These are phyloP conservation scores for Antechinus stuartii DNA, from an alignment of 2,113 vertebrate species.

Conservation along the genomic window DNA sequence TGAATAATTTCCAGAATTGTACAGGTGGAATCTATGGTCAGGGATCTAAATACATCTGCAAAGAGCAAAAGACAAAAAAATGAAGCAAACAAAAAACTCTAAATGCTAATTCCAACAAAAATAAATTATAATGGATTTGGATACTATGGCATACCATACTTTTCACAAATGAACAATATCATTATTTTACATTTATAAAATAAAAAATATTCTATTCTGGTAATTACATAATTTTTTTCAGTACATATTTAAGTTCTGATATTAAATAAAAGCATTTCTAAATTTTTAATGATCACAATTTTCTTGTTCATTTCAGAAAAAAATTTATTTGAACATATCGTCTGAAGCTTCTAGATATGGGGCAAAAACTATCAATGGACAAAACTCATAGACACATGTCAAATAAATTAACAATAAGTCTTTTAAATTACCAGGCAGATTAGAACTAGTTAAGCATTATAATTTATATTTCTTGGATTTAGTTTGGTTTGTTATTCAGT, in stretches of 20 bases:
- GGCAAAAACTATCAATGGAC: constrained; percentile 21
- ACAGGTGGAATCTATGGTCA: neutral
- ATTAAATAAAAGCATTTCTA: constrained; percentile 39
- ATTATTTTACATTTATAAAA: constrained; percentile 27
- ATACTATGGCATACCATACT: constrained; percentile 20
- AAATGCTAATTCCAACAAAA: constrained; percentile 14
- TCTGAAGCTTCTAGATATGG: neutral
- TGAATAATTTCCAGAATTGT: neutral
- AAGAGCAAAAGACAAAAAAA: neutral
- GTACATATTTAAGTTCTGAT: constrained; percentile 30
- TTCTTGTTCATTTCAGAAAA: neutral
- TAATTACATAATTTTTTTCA: constrained; percentile 20
- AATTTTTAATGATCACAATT: neutral
- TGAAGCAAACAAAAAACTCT: neutral
- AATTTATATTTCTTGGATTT: constrained; percentile 48
- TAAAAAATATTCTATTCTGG: constrained; percentile 19
- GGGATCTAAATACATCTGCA: neutral
- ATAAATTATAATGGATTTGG: constrained; percentile 35
- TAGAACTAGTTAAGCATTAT: constrained; percentile 62
- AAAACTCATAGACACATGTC: constrained; percentile 42
- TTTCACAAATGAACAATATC: constrained; percentile 25
- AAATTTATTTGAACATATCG: neutral
- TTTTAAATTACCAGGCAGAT: constrained; percentile 54
- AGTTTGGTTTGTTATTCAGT: too few relatives aligned
- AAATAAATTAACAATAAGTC: constrained; percentile 54